Percentiles rank a stretch among this genome's conserved stretches.
Conservation (phyloP, 2,888 invertebrate genomes). For the Agrotis ipsilon region DNA sequence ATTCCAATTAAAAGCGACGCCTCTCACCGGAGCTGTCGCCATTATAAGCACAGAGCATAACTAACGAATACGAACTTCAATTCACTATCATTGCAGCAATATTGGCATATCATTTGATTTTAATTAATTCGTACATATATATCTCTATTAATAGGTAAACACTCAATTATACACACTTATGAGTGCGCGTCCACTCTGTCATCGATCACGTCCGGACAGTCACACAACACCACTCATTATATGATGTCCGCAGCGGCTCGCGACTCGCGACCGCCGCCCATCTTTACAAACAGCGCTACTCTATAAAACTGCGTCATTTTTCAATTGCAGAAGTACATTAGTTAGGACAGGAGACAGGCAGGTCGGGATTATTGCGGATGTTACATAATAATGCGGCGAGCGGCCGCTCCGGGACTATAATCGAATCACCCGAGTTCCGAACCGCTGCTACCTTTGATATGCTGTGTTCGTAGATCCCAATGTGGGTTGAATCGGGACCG, state of each 20-base stretch:
- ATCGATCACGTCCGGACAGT: slow-evolving; percentile 27
- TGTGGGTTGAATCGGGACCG: slow-evolving; percentile 73
- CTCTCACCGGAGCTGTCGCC: slow-evolving; percentile 69
- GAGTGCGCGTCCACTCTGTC: slow-evolving; percentile 13
- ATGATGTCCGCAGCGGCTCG: background rate
- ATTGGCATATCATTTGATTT: slow-evolving; percentile 15
- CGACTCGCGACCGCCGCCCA: slow-evolving; percentile 2
- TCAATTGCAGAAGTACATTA: slow-evolving; percentile 38
- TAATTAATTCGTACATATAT: slow-evolving; percentile 12
- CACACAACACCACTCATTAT: background rate
- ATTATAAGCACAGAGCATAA: slow-evolving; percentile 54
- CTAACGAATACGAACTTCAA: slow-evolving; percentile 35
- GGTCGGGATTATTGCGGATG: slow-evolving; percentile 71
- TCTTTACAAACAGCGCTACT: slow-evolving; percentile 22
- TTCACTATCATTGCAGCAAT: slow-evolving; percentile 11
- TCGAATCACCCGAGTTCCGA: slow-evolving; percentile 52
- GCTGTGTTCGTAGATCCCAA: slow-evolving; percentile 41
- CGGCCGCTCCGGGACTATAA: slow-evolving; percentile 62
- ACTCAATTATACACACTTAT: slow-evolving; percentile 5
- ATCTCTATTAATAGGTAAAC: slow-evolving; percentile 1
- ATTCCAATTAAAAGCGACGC: slow-evolving; percentile 77
- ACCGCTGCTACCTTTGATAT: slow-evolving; percentile 27
- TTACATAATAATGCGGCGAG: slow-evolving; percentile 83
- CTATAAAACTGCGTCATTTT: slow-evolving; percentile 36
- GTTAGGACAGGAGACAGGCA: slow-evolving; percentile 39